A percentile compares a stretch with the other conserved stretches of the same genome.
phyloP scores from a whole-genome alignment of 2,797 vertebrate genomes.

The Clarias pachynema region DNA sequence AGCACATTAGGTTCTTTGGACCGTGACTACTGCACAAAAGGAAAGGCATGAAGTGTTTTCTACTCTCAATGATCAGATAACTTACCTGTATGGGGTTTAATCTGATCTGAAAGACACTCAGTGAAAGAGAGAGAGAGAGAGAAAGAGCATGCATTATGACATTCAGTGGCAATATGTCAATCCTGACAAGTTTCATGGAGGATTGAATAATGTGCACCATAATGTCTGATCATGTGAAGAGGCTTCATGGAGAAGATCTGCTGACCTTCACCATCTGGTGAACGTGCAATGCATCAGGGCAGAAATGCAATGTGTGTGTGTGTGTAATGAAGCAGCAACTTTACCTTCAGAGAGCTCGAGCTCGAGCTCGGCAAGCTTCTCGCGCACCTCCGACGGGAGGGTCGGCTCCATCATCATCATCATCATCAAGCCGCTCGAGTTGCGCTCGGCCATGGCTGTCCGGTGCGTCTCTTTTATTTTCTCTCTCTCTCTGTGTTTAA shows the following conservation, averaged over 20 bases:
- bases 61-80: neutral
- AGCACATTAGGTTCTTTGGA: neutral
- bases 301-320: slow-evolving; percentile 7
- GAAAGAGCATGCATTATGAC: neutral
- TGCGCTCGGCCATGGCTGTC: slow-evolving; percentile 75
- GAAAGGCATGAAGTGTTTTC: neutral
- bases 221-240: neutral
- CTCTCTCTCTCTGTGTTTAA: neutral
- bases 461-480: neutral
- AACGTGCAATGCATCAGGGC: slow-evolving; percentile 44
- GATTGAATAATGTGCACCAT: neutral
- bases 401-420: slow-evolving; percentile 80
- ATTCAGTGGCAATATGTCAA: neutral
- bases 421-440: slow-evolving; percentile 73
- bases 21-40: neutral
- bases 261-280: slow-evolving; percentile 24
- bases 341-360: slow-evolving; percentile 83
- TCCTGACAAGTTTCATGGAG: slow-evolving; percentile 2
- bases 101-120: slow-evolving; percentile 6
- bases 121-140: neutral
- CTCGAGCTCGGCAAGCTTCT: slow-evolving; percentile 84
- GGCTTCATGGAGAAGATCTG: neutral
- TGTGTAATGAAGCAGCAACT: slow-evolving; percentile 15
- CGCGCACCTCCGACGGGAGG: slow-evolving; percentile 80
- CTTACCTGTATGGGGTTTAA: neutral